Percentiles rank a stretch among this genome's conserved stretches.
Evolutionary conservation across 2,113 vertebrate genomes (phyloP).

Genomic region (Neopipo cinnamomea): DNA sequence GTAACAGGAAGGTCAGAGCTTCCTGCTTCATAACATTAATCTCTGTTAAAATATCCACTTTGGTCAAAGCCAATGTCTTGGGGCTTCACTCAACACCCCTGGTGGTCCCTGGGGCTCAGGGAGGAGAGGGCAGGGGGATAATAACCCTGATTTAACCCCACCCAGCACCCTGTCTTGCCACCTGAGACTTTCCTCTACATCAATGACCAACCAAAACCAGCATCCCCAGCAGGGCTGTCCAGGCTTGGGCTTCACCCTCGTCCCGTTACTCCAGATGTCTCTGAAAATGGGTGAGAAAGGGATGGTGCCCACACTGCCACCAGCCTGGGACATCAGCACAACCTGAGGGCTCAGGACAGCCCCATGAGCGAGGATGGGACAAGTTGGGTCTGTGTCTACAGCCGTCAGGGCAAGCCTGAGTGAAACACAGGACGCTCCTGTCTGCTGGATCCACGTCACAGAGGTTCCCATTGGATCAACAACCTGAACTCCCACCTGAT

Average conservation of each 20-base stretch:
- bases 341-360: background rate
- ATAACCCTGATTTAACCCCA: background rate
- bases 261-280: background rate
- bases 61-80: background rate
- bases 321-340: fast-evolving
- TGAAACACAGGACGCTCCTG: fast-evolving
- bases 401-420: background rate
- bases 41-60: fast-evolving
- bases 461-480: background rate
- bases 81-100: background rate
- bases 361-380: background rate
- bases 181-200: background rate
- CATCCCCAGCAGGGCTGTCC: background rate
- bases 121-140: background rate
- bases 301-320: fast-evolving
- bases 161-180: fast-evolving
- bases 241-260: fast-evolving
- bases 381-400: fast-evolving
- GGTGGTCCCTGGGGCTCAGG: background rate
- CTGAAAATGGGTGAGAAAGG: fast-evolving
- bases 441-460: background rate
- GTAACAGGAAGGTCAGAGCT: background rate
- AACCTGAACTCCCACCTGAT: background rate
- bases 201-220: background rate
- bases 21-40: background rate